Percentiles rank a stretch among this genome's conserved stretches.
Conservation (phyloP, 2,888 invertebrate genomes). For the Eustalomyia histrio region DNA sequence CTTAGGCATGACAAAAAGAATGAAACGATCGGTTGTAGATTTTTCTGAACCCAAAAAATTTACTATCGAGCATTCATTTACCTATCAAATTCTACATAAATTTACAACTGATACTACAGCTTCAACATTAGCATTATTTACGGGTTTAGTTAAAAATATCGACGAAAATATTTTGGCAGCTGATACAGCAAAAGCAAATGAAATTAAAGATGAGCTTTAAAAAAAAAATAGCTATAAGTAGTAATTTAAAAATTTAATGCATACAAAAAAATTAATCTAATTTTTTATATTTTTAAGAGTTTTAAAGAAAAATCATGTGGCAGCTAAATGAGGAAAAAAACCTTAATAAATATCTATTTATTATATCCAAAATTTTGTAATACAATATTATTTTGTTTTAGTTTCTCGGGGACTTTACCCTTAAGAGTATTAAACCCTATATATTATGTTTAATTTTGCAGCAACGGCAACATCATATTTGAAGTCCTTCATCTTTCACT, state of each 20-base stretch:
- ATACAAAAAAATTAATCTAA: not conserved
- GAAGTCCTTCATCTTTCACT: too few species aligned
- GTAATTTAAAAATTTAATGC: not conserved
- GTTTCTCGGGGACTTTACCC: too few species aligned
- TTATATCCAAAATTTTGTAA: too few species aligned
- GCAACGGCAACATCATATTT: too few species aligned
- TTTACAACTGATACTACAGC: constrained; percentile 31
- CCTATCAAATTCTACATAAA: constrained; percentile 69
- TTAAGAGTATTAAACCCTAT: too few species aligned
- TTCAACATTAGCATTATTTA: constrained; percentile 67
- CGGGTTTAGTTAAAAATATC: constrained; percentile 66
- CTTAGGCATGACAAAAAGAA: constrained; percentile 80
- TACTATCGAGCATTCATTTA: constrained; percentile 74
- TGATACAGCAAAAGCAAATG: constrained; percentile 10
- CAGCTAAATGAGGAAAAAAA: too few species aligned
- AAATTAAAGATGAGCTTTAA: constrained; percentile 58
- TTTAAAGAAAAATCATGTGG: too few species aligned
- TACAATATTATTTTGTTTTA: too few species aligned
- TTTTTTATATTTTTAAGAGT: too few species aligned
- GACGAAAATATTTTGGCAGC: constrained; percentile 6
- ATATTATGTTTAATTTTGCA: too few species aligned
- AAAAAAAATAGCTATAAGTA: not conserved
- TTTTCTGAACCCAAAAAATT: constrained; percentile 68
- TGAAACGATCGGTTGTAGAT: constrained; percentile 67
- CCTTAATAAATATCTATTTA: too few species aligned